These are phyloP conservation scores for Melozone crissalis DNA, from an alignment of 2,113 vertebrate species.

Conservation along the genomic window DNA sequence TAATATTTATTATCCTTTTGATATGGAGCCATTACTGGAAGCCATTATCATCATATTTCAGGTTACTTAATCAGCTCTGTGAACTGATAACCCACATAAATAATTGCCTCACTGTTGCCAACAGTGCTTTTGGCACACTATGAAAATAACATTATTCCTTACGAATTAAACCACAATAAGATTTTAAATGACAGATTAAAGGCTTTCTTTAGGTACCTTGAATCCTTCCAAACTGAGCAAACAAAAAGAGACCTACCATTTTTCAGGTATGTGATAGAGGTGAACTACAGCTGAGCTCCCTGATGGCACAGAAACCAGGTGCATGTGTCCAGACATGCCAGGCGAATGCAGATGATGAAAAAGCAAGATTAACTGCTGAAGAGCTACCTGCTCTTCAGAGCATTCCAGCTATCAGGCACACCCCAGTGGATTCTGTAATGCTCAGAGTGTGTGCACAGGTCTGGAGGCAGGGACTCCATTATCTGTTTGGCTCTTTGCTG, in stretches of 20 bases:
- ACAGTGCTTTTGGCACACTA: conserved; percentile 33
- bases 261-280: background rate
- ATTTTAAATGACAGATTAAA: conserved; percentile 56
- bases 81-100: conserved; percentile 61
- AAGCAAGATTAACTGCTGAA: conserved; percentile 50
- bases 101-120: conserved; percentile 39
- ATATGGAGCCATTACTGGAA: conserved; percentile 52
- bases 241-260: conserved; percentile 27
- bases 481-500: background rate
- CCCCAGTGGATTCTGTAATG: background rate
- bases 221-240: conserved; percentile 37
- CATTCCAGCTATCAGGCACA: conserved; percentile 57
- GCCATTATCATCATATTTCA: conserved; percentile 59
- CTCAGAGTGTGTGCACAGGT: background rate
- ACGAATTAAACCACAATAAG: conserved; percentile 26
- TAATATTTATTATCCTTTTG: conserved; percentile 51
- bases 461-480: conserved; percentile 5
- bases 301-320: conserved; percentile 28
- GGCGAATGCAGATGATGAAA: conserved; percentile 30
- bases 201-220: conserved; percentile 13
- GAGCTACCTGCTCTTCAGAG: conserved; percentile 55
- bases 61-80: conserved; percentile 55
- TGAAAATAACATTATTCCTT: conserved; percentile 55
- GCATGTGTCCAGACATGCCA: conserved; percentile 56
- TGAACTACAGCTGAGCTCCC: conserved; percentile 16